Conservation (phyloP, 64 coral and sea anemone species). For the Pocillopora verrucosa region DNA sequence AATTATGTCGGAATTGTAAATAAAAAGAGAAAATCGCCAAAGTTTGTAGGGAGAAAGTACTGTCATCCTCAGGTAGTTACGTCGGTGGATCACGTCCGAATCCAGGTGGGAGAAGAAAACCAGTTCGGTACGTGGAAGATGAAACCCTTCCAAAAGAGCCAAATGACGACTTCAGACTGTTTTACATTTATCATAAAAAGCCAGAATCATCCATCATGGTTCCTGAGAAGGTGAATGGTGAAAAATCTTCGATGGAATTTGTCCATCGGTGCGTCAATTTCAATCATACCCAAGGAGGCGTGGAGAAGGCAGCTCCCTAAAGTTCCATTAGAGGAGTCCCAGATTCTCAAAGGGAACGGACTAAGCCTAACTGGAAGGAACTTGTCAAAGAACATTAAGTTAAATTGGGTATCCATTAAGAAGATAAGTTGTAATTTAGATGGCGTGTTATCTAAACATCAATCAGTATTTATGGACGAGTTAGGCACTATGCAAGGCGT, state of each 20-base stretch:
- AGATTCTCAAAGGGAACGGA: constrained; percentile 21
- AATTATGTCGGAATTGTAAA: no score
- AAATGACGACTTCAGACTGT: constrained; percentile 7
- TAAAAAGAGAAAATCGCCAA: constrained; percentile 3
- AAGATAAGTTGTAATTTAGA: constrained; percentile 45
- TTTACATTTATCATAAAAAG: constrained; percentile 1
- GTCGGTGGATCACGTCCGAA: background rate
- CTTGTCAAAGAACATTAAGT: constrained; percentile 38
- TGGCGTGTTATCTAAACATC: constrained; percentile 43
- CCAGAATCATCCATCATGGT: no score
- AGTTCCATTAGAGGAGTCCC: background rate
- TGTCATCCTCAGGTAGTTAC: no score
- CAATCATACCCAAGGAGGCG: background rate
- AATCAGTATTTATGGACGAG: constrained; percentile 62
- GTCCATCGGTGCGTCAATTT: constrained; percentile 18
- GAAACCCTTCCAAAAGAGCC: constrained; percentile 21
- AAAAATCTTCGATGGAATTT: no score
- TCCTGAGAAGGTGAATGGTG: background rate
- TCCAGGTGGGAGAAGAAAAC: background rate
- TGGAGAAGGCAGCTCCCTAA: background rate
- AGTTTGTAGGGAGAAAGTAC: background rate
- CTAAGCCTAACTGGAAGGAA: constrained; percentile 39
- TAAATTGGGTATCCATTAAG: no score
- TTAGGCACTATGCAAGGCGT: constrained; percentile 41
- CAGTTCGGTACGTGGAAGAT: background rate